Evolutionary conservation across 2,113 vertebrate species (phyloP).

Genomic region (Cyprinus carpio): DNA sequence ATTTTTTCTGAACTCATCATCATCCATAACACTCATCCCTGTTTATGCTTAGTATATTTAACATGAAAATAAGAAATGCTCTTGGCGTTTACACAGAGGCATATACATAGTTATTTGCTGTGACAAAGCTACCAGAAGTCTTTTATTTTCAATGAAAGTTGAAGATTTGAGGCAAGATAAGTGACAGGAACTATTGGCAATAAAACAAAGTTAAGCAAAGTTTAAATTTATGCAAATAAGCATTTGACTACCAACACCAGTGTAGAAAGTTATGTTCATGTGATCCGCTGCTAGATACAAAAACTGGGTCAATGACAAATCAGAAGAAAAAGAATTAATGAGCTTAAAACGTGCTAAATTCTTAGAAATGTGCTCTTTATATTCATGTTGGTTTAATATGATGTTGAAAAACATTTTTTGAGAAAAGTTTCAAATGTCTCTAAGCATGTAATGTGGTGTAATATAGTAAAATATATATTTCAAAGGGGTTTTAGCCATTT

Average conservation of each 20-base stretch:
- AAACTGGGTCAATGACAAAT: neutral
- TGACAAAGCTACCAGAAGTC: neutral
- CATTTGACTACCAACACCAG: neutral
- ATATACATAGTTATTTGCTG: neutral
- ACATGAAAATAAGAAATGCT: neutral
- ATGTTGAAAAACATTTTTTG: neutral
- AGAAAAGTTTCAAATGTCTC: too few relatives aligned
- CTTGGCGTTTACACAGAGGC: neutral
- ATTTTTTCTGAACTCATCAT: conserved; percentile 6
- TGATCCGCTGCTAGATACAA: neutral
- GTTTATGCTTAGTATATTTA: conserved; percentile 8
- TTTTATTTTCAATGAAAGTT: neutral
- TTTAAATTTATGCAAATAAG: neutral
- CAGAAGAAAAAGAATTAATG: neutral
- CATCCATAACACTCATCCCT: neutral
- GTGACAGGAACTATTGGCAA: neutral
- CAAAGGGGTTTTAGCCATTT: too few relatives aligned
- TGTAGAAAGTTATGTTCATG: neutral
- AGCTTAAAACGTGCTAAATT: neutral
- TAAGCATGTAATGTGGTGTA: too few relatives aligned
- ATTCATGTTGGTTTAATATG: neutral
- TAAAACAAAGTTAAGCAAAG: neutral
- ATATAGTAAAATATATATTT: too few relatives aligned
- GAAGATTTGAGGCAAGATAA: neutral
- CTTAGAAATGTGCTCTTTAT: neutral